Evolutionary conservation across 2,888 invertebrate genomes (phyloP).

Genomic region (Hypomecis punctinalis): DNA sequence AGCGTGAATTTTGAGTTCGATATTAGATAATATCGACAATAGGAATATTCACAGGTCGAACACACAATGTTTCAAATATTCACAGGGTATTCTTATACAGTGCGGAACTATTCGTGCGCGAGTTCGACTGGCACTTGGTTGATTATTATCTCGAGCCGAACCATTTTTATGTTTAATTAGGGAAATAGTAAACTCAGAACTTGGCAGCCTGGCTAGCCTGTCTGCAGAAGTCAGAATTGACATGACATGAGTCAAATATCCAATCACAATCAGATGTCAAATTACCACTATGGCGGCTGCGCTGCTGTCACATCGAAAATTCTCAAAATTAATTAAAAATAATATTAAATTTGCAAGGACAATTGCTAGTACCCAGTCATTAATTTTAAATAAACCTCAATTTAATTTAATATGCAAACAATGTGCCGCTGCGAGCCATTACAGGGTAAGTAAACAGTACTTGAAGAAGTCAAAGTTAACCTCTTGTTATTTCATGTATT

Average conservation of each 20-base stretch:
- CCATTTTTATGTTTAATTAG: too few relatives aligned
- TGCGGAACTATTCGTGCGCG: too few relatives aligned
- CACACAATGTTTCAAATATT: too few relatives aligned
- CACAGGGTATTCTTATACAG: too few relatives aligned
- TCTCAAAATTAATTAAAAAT: conserved; percentile 70
- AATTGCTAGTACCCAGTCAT: conserved; percentile 52
- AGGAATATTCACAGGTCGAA: too few relatives aligned
- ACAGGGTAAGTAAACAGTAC: conserved; percentile 61
- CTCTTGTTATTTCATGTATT: conserved; percentile 25
- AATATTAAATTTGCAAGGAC: conserved; percentile 65
- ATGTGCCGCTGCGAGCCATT: conserved; percentile 68
- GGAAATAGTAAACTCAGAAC: too few relatives aligned
- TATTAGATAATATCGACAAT: too few relatives aligned
- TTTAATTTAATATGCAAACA: conserved; percentile 64
- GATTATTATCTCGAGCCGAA: too few relatives aligned
- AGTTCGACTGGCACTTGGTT: too few relatives aligned
- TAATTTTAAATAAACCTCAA: conserved; percentile 67
- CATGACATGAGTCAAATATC: neutral
- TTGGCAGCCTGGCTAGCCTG: too few relatives aligned
- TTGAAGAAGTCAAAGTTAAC: neutral
- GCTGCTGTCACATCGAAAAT: conserved; percentile 71
- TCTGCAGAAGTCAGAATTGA: neutral
- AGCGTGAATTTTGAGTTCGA: too few relatives aligned
- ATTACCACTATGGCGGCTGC: conserved; percentile 75
- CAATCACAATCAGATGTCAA: conserved; percentile 19